A percentile compares a stretch with the other conserved stretches of the same genome.
phyloP scores from a whole-genome alignment of 2,113 vertebrate species.

The Coracopsis vasa region DNA sequence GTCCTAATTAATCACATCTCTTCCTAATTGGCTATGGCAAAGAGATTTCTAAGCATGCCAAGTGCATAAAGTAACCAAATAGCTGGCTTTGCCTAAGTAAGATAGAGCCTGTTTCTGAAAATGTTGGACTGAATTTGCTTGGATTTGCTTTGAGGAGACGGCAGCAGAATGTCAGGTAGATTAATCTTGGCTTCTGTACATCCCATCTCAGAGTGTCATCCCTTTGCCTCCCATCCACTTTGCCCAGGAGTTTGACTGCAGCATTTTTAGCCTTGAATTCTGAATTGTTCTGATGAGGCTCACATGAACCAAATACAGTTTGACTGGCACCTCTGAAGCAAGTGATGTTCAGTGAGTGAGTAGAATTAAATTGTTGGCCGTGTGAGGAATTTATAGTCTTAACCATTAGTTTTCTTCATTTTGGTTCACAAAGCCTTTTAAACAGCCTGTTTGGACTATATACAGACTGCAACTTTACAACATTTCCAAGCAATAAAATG shows the following conservation, averaged over 20 bases:
- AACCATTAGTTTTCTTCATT: background rate
- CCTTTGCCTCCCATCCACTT: background rate
- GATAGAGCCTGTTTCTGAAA: background rate
- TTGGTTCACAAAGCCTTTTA: background rate
- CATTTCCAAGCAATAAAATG: background rate
- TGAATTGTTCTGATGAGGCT: background rate
- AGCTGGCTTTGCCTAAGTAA: background rate
- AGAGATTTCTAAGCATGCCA: background rate
- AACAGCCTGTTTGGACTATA: background rate
- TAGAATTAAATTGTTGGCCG: background rate
- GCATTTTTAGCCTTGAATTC: background rate
- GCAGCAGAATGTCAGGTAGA: conserved; percentile 1
- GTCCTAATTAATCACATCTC: conserved; percentile 47
- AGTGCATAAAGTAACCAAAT: background rate
- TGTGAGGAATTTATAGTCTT: background rate
- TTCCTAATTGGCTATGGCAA: conserved; percentile 29
- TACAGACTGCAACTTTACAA: background rate
- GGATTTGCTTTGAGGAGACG: background rate
- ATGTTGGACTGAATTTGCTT: background rate
- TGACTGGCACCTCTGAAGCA: background rate
- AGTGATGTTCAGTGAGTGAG: background rate
- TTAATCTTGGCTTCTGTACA: background rate
- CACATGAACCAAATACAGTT: background rate
- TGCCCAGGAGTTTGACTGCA: background rate
- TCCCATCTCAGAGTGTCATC: background rate